Base-by-base conservation (phyloP, 2,113 vertebrate species). In the Marcusenius ussheri region DNA sequence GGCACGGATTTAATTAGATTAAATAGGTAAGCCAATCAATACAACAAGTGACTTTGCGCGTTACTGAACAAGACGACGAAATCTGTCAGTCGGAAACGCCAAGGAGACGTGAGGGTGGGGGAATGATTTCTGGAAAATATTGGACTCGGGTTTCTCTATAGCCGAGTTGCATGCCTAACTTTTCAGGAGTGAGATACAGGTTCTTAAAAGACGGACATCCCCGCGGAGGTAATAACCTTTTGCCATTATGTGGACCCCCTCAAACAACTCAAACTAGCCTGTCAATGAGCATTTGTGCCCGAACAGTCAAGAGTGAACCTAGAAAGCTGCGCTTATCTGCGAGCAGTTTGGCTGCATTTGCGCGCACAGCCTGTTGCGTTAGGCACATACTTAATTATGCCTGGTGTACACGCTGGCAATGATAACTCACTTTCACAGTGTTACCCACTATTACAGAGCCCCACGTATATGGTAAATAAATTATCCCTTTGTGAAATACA, bases 381-480 rank as follows among this genome's bases (percentile, higher is more conserved):
- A 56, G 53, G 19, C 53, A 7, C 53, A 24, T 8, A 62, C 24
- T 62, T 62, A 31, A 13, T 31, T 70, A 35, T 77, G 70, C 31
- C 70, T 39, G 70, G 70, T 13, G 80, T 84, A 89, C 80, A 84
- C 89, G 80, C 80, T 89, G 77, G 89, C 80, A 89, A 13, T 8
- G 80, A 56, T 47, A 62, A 39, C 13, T 11, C 19, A 50, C 87
- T 15, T 51, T 9, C 3, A 31, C 42, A 0, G 19, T 70, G 70
- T 9, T 77, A 46, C 6, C 27, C 47, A 80, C 15, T 80, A 39
- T 51, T 80, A 13, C 19, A 35, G 46, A 27, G 19, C 31, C 58
- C 7, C 70, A 83, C 49, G 51, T 83, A 50, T 24, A 51, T 83
- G 35, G 46, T 49, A 89, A 70, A 27, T 74, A 77, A 50, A 11